A percentile compares a stretch with the other conserved stretches of the same genome.
Conservation (phyloP, 2,113 vertebrate genomes). For the Chrysochloris asiatica region DNA sequence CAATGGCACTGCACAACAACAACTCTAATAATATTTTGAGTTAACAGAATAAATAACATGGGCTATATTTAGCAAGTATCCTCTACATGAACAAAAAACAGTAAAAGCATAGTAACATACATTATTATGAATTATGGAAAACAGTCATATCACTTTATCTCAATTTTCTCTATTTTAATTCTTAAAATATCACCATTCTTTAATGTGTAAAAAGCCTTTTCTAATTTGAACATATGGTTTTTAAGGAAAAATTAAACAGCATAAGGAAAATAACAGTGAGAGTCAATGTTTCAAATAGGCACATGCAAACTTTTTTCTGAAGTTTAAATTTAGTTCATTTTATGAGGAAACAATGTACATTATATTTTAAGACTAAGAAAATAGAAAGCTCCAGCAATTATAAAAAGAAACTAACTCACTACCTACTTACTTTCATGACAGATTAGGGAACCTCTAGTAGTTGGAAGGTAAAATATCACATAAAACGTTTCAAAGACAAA, state of each 20-base stretch:
- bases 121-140: no score
- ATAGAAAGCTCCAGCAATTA: neutral
- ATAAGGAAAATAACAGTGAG: constrained; percentile 12
- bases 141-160: constrained; percentile 61
- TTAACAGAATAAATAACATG: constrained; percentile 21
- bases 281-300: neutral
- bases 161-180: constrained; percentile 55
- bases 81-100: constrained; percentile 18
- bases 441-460: no score
- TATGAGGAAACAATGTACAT: neutral
- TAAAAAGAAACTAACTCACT: neutral
- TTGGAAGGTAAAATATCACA: neutral
- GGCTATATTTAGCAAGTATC: constrained; percentile 1
- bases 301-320: neutral
- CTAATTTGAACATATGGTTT: constrained; percentile 26
- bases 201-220: constrained; percentile 29
- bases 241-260: constrained; percentile 60
- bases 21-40: neutral
- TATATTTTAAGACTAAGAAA: neutral
- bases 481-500: neutral
- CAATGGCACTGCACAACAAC: no score
- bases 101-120: constrained; percentile 11
- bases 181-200: constrained; percentile 51
- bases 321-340: neutral
- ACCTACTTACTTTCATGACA: neutral